Conservation (phyloP, 1,140 invertebrate species). For the Heterodera carotae region DNA sequence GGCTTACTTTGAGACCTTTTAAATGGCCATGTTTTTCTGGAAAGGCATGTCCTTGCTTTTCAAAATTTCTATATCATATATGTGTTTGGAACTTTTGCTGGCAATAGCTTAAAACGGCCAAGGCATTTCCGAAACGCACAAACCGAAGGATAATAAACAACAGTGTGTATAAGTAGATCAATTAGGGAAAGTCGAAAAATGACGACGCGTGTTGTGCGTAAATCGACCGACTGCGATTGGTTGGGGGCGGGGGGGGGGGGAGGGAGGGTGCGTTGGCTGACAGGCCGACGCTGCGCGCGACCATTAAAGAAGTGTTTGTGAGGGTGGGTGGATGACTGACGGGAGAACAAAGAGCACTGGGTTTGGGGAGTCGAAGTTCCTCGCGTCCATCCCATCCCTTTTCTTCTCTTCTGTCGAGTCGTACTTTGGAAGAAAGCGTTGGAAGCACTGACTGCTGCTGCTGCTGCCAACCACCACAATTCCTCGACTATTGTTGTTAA, state of each 20-base stretch:
- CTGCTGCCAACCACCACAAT: neutral
- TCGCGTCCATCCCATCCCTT: neutral
- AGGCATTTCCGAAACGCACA: neutral
- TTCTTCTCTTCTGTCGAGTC: neutral
- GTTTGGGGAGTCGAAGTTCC: neutral
- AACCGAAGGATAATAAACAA: neutral
- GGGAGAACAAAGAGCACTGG: neutral
- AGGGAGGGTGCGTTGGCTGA: neutral
- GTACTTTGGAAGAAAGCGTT: neutral
- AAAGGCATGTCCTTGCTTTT: too few species aligned
- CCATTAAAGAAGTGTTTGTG: neutral
- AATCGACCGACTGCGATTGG: neutral
- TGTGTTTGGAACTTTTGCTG: too few species aligned
- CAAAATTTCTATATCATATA: too few species aligned
- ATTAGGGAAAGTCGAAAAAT: neutral
- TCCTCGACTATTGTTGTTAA: neutral
- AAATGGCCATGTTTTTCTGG: too few species aligned
- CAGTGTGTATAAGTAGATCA: neutral
- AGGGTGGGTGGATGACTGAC: neutral
- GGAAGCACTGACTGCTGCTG: neutral
- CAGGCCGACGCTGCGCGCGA: neutral
- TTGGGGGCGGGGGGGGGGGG: too few species aligned
- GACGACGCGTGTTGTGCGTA: neutral
- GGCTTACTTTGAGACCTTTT: too few species aligned
- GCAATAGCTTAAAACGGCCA: too few species aligned